Evolutionary conservation across 2,888 invertebrate genomes (phyloP), one percentile per base, ranked within the genome.

Genomic region (Chorisops tibialis): DNA sequence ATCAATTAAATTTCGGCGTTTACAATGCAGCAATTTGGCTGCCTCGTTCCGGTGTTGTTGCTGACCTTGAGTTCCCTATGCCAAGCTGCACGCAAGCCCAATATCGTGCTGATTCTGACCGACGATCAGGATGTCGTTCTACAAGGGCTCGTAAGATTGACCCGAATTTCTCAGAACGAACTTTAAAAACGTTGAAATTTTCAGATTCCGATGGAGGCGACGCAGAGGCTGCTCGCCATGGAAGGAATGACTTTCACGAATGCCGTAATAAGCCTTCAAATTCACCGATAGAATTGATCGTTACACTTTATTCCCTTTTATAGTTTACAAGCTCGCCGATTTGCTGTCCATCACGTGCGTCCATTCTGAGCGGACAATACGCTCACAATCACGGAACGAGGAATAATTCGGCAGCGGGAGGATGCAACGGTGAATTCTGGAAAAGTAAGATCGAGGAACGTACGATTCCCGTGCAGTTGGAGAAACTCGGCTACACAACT

Each of bases 301-400:
- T 35, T 35, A 11, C 5, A 18, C n/a, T 56, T 39, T 62, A 11
- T 14, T 61, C n/a, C 14, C 49, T 38, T 63, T 59, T 56, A n/a
- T 47, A 93, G 93, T 94, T 88, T 78, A 89, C 87, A 1, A 87
- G 87, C 41, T 87, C 90, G 0, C 94, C 95, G 0, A 82, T 95
- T 43, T 95, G 95, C 75, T 95, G 95, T 68, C 95, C 95, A 0
- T 92, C 93, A 70, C 84, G 95, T n/a, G 87, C 93, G 5, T 88
- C 90, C 30, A 82, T 96, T 51, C 80, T 96, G 19, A 91, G 91
- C 0, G 95, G 95, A 0, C 81, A 84, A 65, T 93, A 92, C 75
- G 84, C 88, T 0, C 94, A 95, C 77, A 94, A 94, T 77, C 89
- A 91, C 71, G 74, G 78, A 9, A 89, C 89, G 0, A 74, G 80